Conservation (phyloP, 2,888 invertebrate genomes). For the Eledone cirrhosa region DNA sequence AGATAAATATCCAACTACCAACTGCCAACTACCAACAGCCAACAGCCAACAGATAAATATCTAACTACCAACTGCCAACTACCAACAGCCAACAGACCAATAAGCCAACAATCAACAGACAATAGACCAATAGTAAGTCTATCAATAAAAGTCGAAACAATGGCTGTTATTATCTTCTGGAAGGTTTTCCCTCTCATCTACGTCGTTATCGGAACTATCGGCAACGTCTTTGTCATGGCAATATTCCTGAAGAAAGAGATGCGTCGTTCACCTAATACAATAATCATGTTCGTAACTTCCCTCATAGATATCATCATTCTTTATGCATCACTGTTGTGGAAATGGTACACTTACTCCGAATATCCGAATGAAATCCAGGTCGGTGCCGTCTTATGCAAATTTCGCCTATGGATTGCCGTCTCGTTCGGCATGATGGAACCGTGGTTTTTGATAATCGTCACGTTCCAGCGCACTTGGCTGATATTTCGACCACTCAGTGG, state of each 20-base stretch:
- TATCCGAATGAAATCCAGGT: too few relatives aligned
- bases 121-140: too few relatives aligned
- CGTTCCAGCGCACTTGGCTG: background rate
- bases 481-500: background rate
- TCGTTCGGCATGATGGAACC: constrained; percentile 16
- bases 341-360: background rate
- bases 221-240: background rate
- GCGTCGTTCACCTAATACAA: background rate
- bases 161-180: background rate
- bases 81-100: too few relatives aligned
- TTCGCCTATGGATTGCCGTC: background rate
- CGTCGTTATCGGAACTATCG: background rate
- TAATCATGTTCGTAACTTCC: background rate
- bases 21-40: too few relatives aligned
- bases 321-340: background rate
- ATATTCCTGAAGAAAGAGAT: background rate
- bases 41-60: too few relatives aligned
- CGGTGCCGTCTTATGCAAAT: background rate
- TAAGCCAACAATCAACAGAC: too few relatives aligned
- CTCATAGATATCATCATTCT: background rate
- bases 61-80: too few relatives aligned
- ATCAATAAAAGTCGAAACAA: too few relatives aligned
- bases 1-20: too few relatives aligned
- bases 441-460: constrained; percentile 6
- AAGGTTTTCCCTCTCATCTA: background rate